Conservation (phyloP, 1,140 invertebrate genomes). For the Elysia chlorotica region DNA sequence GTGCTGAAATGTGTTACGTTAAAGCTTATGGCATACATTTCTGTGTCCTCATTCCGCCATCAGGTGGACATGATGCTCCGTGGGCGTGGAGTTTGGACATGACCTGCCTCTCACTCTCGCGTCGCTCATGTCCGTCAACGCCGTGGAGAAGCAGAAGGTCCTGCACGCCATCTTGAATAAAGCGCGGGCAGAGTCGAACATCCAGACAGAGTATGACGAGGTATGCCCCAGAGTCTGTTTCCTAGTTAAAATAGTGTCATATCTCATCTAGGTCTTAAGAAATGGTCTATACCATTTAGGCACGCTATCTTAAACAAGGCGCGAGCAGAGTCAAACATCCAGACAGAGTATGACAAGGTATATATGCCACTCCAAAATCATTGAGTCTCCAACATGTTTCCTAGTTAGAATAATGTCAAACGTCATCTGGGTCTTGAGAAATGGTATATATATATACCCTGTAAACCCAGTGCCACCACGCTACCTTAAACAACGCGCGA, state of each 20-base stretch:
- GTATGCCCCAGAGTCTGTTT: background rate
- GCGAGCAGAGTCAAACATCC: background rate
- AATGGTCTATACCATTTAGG: background rate
- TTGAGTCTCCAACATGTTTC: no score
- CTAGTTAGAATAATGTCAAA: no score
- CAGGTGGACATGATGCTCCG: constrained; percentile 23
- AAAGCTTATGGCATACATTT: no score
- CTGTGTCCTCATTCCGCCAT: background rate
- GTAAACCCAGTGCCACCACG: no score
- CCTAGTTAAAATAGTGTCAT: no score
- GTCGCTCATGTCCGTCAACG: constrained; percentile 19
- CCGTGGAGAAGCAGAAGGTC: constrained; percentile 15
- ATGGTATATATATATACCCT: no score
- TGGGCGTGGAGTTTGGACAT: constrained; percentile 22
- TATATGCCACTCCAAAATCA: background rate
- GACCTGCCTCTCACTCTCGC: constrained; percentile 13
- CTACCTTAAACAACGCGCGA: no score
- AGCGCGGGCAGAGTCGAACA: constrained; percentile 12
- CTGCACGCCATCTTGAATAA: constrained; percentile 14
- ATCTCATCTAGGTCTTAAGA: no score
- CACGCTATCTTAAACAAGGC: background rate
- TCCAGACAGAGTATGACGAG: constrained; percentile 19
- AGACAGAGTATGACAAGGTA: background rate
- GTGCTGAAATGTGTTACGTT: no score
- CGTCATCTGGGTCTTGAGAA: no score